Percentiles rank a stretch among this genome's conserved stretches.
phyloP scores from a whole-genome alignment of 2,113 vertebrate genomes.

The Camelus dromedarius region DNA sequence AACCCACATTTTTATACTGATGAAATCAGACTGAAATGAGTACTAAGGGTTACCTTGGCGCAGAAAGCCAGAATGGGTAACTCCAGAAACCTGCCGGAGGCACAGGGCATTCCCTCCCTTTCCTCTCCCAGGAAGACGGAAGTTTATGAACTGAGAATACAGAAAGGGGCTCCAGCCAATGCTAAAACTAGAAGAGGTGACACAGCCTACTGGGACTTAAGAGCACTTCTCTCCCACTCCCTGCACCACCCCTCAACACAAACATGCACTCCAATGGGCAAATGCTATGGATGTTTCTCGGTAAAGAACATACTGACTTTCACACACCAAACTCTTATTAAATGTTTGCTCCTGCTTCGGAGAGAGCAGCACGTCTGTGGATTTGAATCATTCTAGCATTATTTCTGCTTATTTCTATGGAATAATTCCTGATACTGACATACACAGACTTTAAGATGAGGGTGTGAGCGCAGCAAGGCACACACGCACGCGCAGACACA shows the following conservation, averaged over 20 bases:
- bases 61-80: not conserved
- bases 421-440: conserved; percentile 63
- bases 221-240: not conserved
- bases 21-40: not conserved
- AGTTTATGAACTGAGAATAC: not conserved
- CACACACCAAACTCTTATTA: conserved; percentile 37
- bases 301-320: not conserved
- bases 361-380: conserved; percentile 2
- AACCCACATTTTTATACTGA: conserved; percentile 2
- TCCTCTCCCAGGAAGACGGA: not conserved
- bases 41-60: not conserved
- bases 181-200: conserved; percentile 60
- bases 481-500: not conserved
- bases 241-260: not conserved
- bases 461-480: conserved; percentile 29
- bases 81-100: not conserved
- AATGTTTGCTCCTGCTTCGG: not conserved
- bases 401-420: conserved; percentile 62
- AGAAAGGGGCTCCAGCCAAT: not conserved
- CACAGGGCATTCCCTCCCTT: not conserved
- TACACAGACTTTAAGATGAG: conserved; percentile 60
- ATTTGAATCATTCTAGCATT: not conserved
- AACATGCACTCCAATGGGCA: not conserved
- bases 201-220: not conserved
- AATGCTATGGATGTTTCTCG: conserved; percentile 6